Evolutionary conservation across 2,888 invertebrate species (phyloP).

Genomic region (Cremastinae sp.): DNA sequence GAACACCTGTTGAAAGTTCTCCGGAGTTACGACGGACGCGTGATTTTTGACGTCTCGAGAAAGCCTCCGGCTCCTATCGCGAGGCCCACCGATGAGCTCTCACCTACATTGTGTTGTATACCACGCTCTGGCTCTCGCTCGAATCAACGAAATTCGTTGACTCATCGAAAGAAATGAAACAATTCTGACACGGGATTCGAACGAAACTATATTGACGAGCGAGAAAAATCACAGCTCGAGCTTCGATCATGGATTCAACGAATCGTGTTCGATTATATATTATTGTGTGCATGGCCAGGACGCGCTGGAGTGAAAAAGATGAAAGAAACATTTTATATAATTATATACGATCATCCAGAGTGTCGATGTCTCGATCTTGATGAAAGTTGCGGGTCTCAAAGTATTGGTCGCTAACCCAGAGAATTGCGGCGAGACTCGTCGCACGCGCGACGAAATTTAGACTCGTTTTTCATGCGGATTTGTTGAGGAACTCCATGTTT

Average conservation of each 20-base stretch:
- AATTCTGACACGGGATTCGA: constrained; percentile 1
- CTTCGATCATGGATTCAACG: not conserved
- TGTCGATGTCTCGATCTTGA: too few species aligned
- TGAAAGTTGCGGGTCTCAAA: too few species aligned
- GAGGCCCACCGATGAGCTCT: constrained; percentile 28
- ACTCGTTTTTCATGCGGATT: constrained; percentile 11
- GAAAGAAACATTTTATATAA: too few species aligned
- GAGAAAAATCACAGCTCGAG: not conserved
- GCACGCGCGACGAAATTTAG: too few species aligned
- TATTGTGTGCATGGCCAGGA: too few species aligned
- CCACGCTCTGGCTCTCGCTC: constrained; percentile 9
- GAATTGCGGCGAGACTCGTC: too few species aligned
- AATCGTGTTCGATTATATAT: not conserved
- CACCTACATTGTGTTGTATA: constrained; percentile 23
- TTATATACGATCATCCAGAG: too few species aligned
- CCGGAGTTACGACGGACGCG: constrained; percentile 17
- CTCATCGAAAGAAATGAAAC: constrained; percentile 62
- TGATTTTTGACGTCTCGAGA: constrained; percentile 33
- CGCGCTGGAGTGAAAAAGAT: too few species aligned
- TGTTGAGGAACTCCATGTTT: constrained; percentile 11
- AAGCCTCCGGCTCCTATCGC: constrained; percentile 26
- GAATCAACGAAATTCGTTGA: constrained; percentile 51
- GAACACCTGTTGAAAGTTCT: constrained; percentile 65
- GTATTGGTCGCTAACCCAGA: too few species aligned
- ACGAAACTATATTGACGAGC: constrained; percentile 5